Evolutionary conservation across 1,140 invertebrate species (phyloP), one percentile per base, ranked within the genome.

Genomic region (Brachionus rotundiformis): DNA sequence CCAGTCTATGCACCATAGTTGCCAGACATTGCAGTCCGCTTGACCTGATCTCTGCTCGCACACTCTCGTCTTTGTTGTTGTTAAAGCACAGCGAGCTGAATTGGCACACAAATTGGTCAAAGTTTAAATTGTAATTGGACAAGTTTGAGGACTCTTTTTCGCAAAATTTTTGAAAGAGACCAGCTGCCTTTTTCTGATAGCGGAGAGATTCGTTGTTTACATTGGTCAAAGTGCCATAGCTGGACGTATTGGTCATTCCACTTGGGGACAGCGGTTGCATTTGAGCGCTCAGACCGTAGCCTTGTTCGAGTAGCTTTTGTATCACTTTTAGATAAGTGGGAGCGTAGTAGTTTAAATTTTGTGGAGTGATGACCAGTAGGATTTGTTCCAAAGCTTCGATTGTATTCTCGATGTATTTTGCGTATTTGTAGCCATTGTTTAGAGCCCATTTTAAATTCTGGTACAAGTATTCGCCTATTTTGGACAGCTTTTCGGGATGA

Each of bases 391-490:
- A 13, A 2, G 36, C 68, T 79, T 79, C 76, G 47, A 54, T 36
- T 59, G 76, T 59, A 11, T 79, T 59, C 29, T 59, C 36, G 2
- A 31, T 41, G 47, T 61, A 59, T 10, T 79, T 79, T 0, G 31
- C 47, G 54, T 54, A 59, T 39, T 79, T 79, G 76, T 79, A 59
- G 19, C 47, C n/a, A 25, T 41, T 41, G 29, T 19, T 39, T 23
- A 79, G 47, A 1, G 44, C 76, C 47, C 47, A 79, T 63, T 79
- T 79, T 13, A 79, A 63, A n/a, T 79, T 79, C 47, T 54, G 47
- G n/a, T 79, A 59, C 33, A 79, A n/a, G 36, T 79, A 79, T 39
- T 79, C 76, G n/a, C 76, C 76, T 33, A 79, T 79, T 79, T 79
- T 79, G 29, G 76, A 79, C 19, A 79, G 25, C 27, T 79, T 79